phyloP scores from a whole-genome alignment of 23 tunicate species.

The Halocynthia aurantium region DNA sequence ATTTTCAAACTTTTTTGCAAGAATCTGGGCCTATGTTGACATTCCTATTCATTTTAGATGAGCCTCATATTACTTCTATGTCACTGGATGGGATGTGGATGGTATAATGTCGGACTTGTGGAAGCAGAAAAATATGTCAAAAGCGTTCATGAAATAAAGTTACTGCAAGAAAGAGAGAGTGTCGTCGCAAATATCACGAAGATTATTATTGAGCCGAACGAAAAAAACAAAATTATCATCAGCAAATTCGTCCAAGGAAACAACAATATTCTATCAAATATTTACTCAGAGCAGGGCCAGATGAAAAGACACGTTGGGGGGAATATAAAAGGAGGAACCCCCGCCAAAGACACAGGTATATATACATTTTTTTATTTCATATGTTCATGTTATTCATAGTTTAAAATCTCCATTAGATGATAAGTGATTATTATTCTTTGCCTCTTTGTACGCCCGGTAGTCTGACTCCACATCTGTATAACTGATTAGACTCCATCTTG shows the following conservation, averaged over 20 bases:
- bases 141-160: background rate
- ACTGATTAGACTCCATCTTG: too few relatives aligned
- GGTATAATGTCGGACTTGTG: constrained; percentile 47
- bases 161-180: background rate
- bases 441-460: too few relatives aligned
- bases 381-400: too few relatives aligned
- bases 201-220: constrained; percentile 3
- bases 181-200: constrained; percentile 4
- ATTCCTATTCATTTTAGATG: constrained; percentile 4
- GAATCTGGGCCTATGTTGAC: too few relatives aligned
- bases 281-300: too few relatives aligned
- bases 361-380: too few relatives aligned
- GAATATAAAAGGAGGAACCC: too few relatives aligned
- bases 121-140: constrained; percentile 20
- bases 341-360: too few relatives aligned
- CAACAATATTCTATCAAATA: background rate
- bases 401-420: too few relatives aligned
- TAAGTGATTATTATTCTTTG: too few relatives aligned
- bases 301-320: too few relatives aligned
- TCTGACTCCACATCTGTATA: too few relatives aligned
- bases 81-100: constrained; percentile 91
- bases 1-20: background rate
- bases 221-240: background rate
- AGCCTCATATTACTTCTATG: constrained; percentile 46
- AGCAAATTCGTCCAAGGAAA: background rate